Evolutionary conservation across 2,113 vertebrate species (phyloP), one percentile per base, ranked within the genome.

Genomic region (Caretta caretta): DNA sequence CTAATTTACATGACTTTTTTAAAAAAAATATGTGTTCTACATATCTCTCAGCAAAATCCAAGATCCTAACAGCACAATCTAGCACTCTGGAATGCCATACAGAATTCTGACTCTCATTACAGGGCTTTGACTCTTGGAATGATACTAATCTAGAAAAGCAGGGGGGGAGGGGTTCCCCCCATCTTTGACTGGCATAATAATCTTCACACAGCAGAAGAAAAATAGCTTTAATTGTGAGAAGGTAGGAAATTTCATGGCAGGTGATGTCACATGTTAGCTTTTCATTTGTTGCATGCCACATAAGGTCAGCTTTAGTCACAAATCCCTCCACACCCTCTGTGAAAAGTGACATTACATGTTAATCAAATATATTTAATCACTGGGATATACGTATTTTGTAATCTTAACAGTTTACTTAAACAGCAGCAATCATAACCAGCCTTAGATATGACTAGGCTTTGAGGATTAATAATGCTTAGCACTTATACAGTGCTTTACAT

Each of bases 31-130:
- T 72, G 65, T n/a, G 19, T 78, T 27, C 29, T 46, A 48, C 75
- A 48, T 78, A 48, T 78, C 75, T 84, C 88, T 95, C 94, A 96
- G 95, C 48, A 96, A 92, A 96, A 94, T 78, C 86, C 93, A 87
- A 96, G 87, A 95, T 92, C 80, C 82, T 46, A 93, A 92, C 82
- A 91, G 56, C 83, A 76, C 83, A 97, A 75, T 50, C 49, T 96
- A 80, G 82, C 62, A 83, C 83, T 94, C 90, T 72, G 65, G 69
- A 59, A 31, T 88, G 83, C 38, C 75, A 75, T 85, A 54, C 88
- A 84, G 72, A 65, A 3, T 1, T 75, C 87, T 86, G 84, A 90
- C 51, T 90, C 2, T 1, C n/a, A 81, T 84, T 50, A 93, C 46
- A 57, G 84, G 50, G 22, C 42, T 93, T 92, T 56, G 59, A 90